Base-by-base conservation (phyloP, 2,113 vertebrate species). In the Neomonachus schauinslandi region DNA sequence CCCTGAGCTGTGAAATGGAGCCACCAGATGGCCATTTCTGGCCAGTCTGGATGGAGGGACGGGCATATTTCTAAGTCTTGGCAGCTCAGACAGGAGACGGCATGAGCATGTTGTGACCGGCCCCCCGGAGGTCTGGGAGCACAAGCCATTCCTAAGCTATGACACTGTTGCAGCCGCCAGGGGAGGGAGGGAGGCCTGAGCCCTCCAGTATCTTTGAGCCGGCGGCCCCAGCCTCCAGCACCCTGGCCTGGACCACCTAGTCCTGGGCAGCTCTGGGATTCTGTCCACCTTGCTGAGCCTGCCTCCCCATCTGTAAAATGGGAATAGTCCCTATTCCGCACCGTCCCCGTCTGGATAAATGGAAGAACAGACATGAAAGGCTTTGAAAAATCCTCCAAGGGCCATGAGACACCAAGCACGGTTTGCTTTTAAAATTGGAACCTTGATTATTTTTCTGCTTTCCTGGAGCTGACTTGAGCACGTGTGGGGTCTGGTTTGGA, bases 391-490 rank as follows among this genome's bases (percentile, higher is more conserved):
- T 14, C 15, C 6, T 24, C 33, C 21, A 16, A 14, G 53, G 46
- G 26, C 82, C 69, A 0, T 24, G 81, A 86, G 72, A n/a, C 24
- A 24, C 24, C 71, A 53, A 55, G 28, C 69, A 6, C 4, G 0
- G 31, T 49, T 49, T 71, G 7, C 31, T 46, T 63, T 80, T 24
- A 26, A 4, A 49, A 13, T 22, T 7, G 28, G 65, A 89, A 55
- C 24, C 74, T 42, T 18, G n/a, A 26, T n/a, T 24, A 2, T 15
- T 36, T 72, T 72, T 59, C 85, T 76, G 65, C 42, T 85, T 69
- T 71, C 36, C 65, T 2, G 33, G 89, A 63, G 28, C 8, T 4
- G 5, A 24, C 0, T 24, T 10, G 49, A 69, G 49, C n/a, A 0
- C 18, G 12, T 8, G 1, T 11, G 36, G 53, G 55, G 6, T 51